Percentiles rank a stretch among this genome's conserved stretches.
These are phyloP conservation scores for Stomatorhinus ivindoensis DNA, from an alignment of 2,113 vertebrate species.

Conservation along the genomic window DNA sequence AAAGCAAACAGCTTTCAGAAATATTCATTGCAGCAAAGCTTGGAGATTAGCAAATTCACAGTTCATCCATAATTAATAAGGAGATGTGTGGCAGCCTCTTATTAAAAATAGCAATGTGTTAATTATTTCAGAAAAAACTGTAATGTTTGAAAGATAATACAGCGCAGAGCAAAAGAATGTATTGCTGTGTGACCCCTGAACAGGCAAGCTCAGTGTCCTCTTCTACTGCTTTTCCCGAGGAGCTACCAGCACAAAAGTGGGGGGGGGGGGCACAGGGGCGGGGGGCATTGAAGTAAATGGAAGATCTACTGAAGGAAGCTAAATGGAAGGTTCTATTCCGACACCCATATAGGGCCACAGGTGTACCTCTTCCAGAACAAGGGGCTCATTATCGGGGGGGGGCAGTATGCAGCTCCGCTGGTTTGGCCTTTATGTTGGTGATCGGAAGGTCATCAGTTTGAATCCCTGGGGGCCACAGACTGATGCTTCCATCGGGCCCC, in stretches of 20 bases:
- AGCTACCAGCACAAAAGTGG: not conserved
- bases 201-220: not conserved
- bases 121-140: not conserved
- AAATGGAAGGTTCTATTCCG: not conserved
- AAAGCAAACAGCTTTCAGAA: not conserved
- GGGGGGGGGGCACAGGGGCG: not conserved
- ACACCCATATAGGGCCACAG: not conserved
- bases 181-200: not conserved
- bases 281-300: not conserved
- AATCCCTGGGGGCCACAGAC: not conserved
- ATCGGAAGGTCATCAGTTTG: not conserved
- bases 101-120: constrained; percentile 5
- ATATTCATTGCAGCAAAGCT: not conserved
- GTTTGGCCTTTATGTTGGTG: not conserved
- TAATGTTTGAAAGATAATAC: not conserved
- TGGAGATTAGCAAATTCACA: not conserved
- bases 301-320: not conserved
- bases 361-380: not conserved
- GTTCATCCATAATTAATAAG: not conserved
- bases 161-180: not conserved
- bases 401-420: not conserved
- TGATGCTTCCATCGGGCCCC: not conserved
- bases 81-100: not conserved
- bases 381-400: not conserved
- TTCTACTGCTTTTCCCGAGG: not conserved